Percentiles rank a stretch among this genome's conserved stretches.
These are phyloP conservation scores for Azemiops feae DNA, from an alignment of 2,113 vertebrate genomes.

Conservation along the genomic window DNA sequence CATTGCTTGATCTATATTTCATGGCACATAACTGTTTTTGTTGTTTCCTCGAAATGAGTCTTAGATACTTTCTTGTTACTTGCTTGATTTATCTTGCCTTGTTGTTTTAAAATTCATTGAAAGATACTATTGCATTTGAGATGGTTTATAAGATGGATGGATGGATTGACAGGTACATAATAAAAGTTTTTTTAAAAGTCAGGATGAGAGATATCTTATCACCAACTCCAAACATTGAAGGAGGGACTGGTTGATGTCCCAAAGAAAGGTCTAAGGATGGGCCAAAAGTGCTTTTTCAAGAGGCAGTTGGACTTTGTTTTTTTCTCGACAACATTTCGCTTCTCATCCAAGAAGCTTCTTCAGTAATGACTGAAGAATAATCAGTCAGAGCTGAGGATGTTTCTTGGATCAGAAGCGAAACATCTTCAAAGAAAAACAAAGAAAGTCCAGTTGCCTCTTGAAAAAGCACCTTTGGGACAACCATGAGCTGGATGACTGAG, in stretches of 20 bases:
- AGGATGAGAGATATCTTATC: not conserved
- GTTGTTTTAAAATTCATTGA: not conserved
- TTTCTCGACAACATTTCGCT: not conserved
- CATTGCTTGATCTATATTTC: not conserved
- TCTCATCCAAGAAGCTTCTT: not conserved
- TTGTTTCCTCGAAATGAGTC: not conserved
- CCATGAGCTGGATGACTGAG: not conserved
- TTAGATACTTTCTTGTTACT: not conserved
- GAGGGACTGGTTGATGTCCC: not conserved
- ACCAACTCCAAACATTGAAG: not conserved
- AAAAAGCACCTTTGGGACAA: not conserved
- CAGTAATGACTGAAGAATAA: not conserved
- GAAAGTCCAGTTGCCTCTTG: not conserved
- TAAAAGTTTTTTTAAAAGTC: not conserved
- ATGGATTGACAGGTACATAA: not conserved
- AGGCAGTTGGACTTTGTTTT: not conserved
- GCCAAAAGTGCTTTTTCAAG: not conserved
- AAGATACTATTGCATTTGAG: not conserved
- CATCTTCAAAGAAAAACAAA: not conserved
- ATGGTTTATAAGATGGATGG: not conserved
- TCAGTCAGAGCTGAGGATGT: no score
- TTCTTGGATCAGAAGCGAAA: not conserved
- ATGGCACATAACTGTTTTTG: not conserved
- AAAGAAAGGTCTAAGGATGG: not conserved
- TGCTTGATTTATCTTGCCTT: not conserved